Percentiles rank a stretch among this genome's conserved stretches.
Evolutionary conservation across 2,113 vertebrate genomes (phyloP).

Genomic region (Plecturocebus donacophilus): DNA sequence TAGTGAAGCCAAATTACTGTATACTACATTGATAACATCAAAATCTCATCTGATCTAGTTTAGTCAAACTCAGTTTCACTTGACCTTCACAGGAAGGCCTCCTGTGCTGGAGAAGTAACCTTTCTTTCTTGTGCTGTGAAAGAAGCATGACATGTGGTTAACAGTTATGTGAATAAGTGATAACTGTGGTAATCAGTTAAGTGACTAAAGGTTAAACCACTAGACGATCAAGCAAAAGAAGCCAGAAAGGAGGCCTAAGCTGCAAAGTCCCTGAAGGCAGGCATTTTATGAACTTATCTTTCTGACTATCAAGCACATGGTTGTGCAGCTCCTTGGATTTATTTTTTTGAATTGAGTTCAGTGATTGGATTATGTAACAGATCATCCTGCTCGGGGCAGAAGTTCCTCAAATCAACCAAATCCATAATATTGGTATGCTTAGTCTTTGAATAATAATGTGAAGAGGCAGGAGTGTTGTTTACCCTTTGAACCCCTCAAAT

Average conservation of each 20-base stretch:
- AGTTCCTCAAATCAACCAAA: neutral
- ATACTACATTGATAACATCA: neutral
- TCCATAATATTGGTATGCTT: neutral
- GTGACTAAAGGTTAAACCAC: neutral
- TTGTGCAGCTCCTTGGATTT: neutral
- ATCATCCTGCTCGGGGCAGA: neutral
- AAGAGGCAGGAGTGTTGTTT: neutral
- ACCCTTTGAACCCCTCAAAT: neutral
- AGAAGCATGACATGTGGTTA: neutral
- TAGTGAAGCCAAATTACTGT: slow-evolving; percentile 4
- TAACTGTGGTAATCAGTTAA: neutral
- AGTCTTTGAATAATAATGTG: neutral
- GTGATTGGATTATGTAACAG: neutral
- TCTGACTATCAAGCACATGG: neutral
- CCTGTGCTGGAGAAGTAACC: neutral
- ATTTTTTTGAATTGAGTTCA: neutral
- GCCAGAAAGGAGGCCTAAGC: neutral
- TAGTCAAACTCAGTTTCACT: neutral
- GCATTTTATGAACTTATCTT: neutral
- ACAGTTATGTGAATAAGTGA: neutral
- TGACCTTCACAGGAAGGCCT: slow-evolving; percentile 30
- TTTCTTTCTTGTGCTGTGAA: slow-evolving; percentile 12
- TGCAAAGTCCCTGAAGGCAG: neutral
- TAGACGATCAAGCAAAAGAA: neutral
- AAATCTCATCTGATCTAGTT: neutral